These are phyloP conservation scores for Caradrina kadenii DNA, from an alignment of 2,888 invertebrate species.

Conservation along the genomic window DNA sequence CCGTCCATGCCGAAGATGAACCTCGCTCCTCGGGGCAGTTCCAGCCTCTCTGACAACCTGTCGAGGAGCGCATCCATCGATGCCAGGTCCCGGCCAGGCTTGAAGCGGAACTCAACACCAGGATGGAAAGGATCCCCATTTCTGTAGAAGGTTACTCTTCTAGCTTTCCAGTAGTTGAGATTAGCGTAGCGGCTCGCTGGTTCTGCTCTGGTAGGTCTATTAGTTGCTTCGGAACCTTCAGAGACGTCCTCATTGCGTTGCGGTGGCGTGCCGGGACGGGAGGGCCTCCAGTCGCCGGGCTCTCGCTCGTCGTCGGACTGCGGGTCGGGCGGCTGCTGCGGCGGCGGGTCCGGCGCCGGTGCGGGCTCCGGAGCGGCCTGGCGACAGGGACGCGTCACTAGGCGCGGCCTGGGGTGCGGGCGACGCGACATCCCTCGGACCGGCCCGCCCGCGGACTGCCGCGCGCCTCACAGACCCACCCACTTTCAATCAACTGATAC, in stretches of 20 bases:
- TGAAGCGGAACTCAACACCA: slow-evolving; percentile 96
- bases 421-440: slow-evolving; percentile 86
- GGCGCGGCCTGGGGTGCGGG: slow-evolving; percentile 82
- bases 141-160: slow-evolving; percentile 96
- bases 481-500: slow-evolving; percentile 81
- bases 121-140: slow-evolving; percentile 98
- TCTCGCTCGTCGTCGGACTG: slow-evolving; percentile 89
- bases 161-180: slow-evolving; percentile 96
- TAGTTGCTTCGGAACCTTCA: slow-evolving; percentile 84
- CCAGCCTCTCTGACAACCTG: slow-evolving; percentile 96
- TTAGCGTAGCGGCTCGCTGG: slow-evolving; percentile 93
- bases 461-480: slow-evolving; percentile 75
- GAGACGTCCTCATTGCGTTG: slow-evolving; percentile 86
- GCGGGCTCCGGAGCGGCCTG: slow-evolving; percentile 85
- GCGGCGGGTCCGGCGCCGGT: slow-evolving; percentile 84
- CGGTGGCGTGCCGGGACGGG: slow-evolving; percentile 84
- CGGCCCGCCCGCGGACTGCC: slow-evolving; percentile 82
- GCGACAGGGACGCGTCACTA: slow-evolving; percentile 82
- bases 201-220: slow-evolving; percentile 90
- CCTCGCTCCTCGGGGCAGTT: slow-evolving; percentile 96
- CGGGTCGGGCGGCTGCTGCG: slow-evolving; percentile 82
- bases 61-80: slow-evolving; percentile 96
- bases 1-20: slow-evolving; percentile 98
- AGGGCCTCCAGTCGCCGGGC: slow-evolving; percentile 89
- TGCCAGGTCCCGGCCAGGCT: slow-evolving; percentile 96